A percentile compares a stretch with the other conserved stretches of the same genome.
Conservation (phyloP, 1,140 invertebrate species). For the Apis laboriosa region DNA sequence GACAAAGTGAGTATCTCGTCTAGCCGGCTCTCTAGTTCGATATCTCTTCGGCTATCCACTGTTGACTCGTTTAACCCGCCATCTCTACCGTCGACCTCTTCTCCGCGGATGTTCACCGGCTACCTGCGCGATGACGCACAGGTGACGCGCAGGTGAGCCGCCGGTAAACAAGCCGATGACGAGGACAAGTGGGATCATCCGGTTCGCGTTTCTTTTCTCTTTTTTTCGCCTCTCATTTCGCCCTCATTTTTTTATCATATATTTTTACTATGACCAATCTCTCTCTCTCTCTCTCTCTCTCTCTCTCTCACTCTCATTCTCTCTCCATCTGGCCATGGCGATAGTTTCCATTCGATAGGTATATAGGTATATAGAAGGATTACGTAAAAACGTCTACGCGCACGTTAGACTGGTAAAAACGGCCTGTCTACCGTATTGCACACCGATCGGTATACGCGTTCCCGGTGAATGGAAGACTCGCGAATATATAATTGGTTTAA, state of each 20-base stretch:
- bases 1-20: conserved; percentile 70
- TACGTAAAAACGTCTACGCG: conserved; percentile 1
- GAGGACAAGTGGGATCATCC: conserved; percentile 20
- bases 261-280: neutral
- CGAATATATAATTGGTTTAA: conserved; percentile 44
- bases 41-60: neutral
- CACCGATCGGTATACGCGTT: conserved; percentile 21
- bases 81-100: neutral
- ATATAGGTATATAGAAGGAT: neutral
- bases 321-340: no score
- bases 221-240: neutral
- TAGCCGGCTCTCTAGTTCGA: neutral
- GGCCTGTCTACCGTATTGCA: neutral
- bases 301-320: neutral
- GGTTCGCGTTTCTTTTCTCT: neutral
- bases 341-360: neutral
- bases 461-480: conserved; percentile 27
- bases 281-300: neutral
- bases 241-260: neutral
- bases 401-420: neutral
- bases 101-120: conserved; percentile 37
- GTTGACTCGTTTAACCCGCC: neutral
- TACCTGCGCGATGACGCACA: conserved; percentile 61
- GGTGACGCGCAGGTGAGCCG: conserved; percentile 61
- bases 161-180: conserved; percentile 43